Evolutionary conservation across 2,888 invertebrate species (phyloP).

Genomic region (Lasioglossum pauxillum): DNA sequence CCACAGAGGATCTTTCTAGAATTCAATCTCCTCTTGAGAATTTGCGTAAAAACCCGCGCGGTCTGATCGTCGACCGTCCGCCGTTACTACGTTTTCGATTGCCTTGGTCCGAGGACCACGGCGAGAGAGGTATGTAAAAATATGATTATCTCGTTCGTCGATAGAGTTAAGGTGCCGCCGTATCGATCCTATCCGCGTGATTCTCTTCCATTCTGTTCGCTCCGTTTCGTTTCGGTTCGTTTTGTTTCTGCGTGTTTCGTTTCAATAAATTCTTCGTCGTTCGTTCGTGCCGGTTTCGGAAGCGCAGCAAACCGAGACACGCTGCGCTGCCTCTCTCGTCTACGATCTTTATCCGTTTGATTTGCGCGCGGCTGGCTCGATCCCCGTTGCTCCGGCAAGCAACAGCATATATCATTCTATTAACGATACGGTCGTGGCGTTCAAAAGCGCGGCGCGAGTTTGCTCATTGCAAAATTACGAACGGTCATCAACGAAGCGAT

Average conservation of each 20-base stretch:
- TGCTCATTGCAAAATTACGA: constrained; percentile 2
- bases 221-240: constrained; percentile 42
- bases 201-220: constrained; percentile 27
- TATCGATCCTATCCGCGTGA: not conserved
- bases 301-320: constrained; percentile 17
- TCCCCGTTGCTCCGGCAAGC: not conserved
- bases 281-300: constrained; percentile 29
- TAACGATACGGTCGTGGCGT: constrained; percentile 2
- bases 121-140: constrained; percentile 7
- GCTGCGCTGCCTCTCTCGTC: not conserved
- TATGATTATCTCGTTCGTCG: constrained; percentile 8
- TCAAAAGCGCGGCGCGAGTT: constrained; percentile 20
- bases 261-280: not conserved
- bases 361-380: not conserved
- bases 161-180: not conserved
- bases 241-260: constrained; percentile 14
- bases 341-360: not conserved
- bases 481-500: constrained; percentile 44
- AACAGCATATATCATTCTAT: not conserved
- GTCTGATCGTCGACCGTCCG: not conserved
- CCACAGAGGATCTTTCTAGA: not conserved
- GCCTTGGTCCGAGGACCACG: not conserved
- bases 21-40: too few species aligned
- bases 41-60: not conserved
- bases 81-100: not conserved